phyloP scores from a whole-genome alignment of 2,888 invertebrate genomes.

The Sinhomidia bicolor region DNA sequence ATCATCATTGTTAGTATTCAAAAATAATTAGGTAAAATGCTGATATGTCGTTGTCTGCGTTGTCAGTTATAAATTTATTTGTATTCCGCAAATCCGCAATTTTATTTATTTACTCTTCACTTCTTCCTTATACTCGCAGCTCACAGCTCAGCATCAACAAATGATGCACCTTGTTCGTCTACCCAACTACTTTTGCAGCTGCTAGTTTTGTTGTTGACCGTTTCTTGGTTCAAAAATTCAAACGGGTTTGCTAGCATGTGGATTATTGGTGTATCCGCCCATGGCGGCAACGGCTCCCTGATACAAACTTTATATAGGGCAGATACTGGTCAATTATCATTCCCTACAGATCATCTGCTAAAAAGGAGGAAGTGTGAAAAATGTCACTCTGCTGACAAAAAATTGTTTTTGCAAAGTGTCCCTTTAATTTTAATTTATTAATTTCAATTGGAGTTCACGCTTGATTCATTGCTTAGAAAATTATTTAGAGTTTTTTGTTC shows the following conservation, averaged over 20 bases:
- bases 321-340: conserved; percentile 50
- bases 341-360: conserved; percentile 41
- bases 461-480: no score
- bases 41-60: no score
- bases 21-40: no score
- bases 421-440: no score
- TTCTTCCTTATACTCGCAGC: neutral
- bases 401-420: neutral
- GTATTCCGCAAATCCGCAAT: no score
- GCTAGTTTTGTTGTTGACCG: conserved; percentile 51
- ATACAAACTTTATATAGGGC: conserved; percentile 52
- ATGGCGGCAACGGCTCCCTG: conserved; percentile 17
- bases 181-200: neutral
- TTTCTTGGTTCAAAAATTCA: conserved; percentile 32
- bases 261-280: conserved; percentile 13
- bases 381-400: neutral
- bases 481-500: no score
- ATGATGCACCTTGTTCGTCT: neutral
- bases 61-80: no score
- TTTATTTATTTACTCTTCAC: neutral
- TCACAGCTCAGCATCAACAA: no score
- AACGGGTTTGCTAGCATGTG: conserved; percentile 4
- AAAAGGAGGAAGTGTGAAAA: conserved; percentile 34
- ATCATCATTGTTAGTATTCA: no score
- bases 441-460: no score